Evolutionary conservation across 2,797 vertebrate species (phyloP), one percentile per base, ranked within the genome.

Genomic region (Psittacula derbiana): DNA sequence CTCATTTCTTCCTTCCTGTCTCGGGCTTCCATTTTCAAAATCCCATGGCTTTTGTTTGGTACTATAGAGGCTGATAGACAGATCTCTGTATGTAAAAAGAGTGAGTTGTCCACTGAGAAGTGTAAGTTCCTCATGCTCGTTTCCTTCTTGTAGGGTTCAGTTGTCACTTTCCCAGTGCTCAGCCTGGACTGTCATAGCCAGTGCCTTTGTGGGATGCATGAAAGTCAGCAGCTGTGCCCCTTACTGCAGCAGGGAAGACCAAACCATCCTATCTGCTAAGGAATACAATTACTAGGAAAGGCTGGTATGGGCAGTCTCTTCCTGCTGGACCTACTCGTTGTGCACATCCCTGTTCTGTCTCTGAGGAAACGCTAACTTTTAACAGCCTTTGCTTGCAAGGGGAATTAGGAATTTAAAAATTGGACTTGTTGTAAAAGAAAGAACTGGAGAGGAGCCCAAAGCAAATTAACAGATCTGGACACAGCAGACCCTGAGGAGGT

Each of bases 371-470:
- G 13, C 38, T 52, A 64, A 62, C 50, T 92, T 92, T 87, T 88
- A 67, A 70, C 53, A 79, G 70, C 31, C 41, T 55, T 62, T 88
- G 36, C 73, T 82, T 53, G 20, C 40, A 38, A 70, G 33, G 55
- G 64, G 76, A 91, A 69, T 84, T 92, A 78, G 57, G 66, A 58
- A 33, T 82, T 83, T 85, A 1, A 10, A 52, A 93, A 92, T 25
- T 46, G 49, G 40, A 23, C 64, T 93, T 86, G 44, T 85, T 95
- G 65, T 83, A 78, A 80, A 74, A 87, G 82, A 57, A 92, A 69
- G 90, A 94, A 70, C 93, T 96, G 92, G 92, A 93, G 83, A 58
- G 38, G n/a, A 96, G 94, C 95, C 94, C 93, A 82, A 65, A 96
- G 55, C 88, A 95, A 95, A 96, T 96, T 90, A 93, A 86, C 80